These are phyloP conservation scores for Drosophila pallidifrons DNA, from an alignment of 1,140 invertebrate genomes.

Conservation along the genomic window DNA sequence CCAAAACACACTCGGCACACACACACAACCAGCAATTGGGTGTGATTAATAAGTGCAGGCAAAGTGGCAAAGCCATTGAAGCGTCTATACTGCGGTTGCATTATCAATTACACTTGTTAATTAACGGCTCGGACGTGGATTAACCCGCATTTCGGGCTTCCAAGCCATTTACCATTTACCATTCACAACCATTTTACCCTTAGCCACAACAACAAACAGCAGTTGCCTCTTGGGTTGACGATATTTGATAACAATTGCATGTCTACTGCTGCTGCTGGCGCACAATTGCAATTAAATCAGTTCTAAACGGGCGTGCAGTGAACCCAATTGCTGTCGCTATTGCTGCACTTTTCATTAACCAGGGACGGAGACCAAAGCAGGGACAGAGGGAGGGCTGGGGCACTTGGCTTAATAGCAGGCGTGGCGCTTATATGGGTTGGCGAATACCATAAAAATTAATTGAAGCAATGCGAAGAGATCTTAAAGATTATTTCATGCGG, in stretches of 20 bases:
- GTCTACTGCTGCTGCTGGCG: slow-evolving; percentile 49
- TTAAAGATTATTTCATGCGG: slow-evolving; percentile 54
- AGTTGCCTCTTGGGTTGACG: slow-evolving; percentile 40
- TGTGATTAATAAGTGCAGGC: slow-evolving; percentile 58
- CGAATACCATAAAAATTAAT: slow-evolving; percentile 69
- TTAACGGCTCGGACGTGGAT: slow-evolving; percentile 49
- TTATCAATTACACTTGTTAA: slow-evolving; percentile 83
- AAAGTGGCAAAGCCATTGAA: slow-evolving; percentile 34
- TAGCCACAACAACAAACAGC: neutral
- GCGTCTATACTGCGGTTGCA: slow-evolving; percentile 28
- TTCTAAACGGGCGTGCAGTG: slow-evolving; percentile 70
- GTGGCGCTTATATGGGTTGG: slow-evolving; percentile 66
- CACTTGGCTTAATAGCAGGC: slow-evolving; percentile 14
- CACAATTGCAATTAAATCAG: slow-evolving; percentile 80
- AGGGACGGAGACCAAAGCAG: neutral
- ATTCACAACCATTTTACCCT: slow-evolving; percentile 8
- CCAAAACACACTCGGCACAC: slow-evolving; percentile 4
- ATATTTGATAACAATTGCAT: slow-evolving; percentile 78
- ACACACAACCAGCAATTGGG: slow-evolving; percentile 9
- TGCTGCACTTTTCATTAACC: slow-evolving; percentile 50
- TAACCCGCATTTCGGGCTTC: slow-evolving; percentile 66
- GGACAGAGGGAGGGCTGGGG: too few relatives aligned
- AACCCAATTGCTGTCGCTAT: slow-evolving; percentile 51
- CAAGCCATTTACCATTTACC: slow-evolving; percentile 38
- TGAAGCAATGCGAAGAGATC: slow-evolving; percentile 62